Evolutionary conservation across 1,140 invertebrate species (phyloP).

Genomic region (Sitophilus oryzae): DNA sequence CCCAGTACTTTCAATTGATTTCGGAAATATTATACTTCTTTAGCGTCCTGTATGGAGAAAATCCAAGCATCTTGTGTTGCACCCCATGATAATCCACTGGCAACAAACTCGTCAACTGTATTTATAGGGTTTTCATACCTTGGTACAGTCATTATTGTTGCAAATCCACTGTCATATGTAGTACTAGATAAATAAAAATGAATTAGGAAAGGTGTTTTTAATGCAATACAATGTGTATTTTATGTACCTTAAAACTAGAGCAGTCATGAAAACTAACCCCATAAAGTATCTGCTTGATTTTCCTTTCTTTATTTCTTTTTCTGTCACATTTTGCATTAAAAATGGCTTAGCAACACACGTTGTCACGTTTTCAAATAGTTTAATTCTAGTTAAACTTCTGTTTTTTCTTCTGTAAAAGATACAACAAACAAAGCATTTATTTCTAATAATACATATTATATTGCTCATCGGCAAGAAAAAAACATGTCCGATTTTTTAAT

Average conservation of each 20-base stretch:
- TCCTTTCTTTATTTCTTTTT: constrained; percentile 7
- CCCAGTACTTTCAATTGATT: too few relatives aligned
- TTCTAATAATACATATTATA: not conserved
- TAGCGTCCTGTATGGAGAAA: constrained; percentile 26
- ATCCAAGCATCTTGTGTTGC: constrained; percentile 34
- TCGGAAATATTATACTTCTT: too few relatives aligned
- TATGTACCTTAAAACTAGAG: constrained; percentile 43
- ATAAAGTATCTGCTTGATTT: constrained; percentile 22
- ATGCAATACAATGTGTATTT: not conserved
- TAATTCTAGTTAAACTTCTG: not conserved
- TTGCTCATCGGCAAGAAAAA: too few relatives aligned
- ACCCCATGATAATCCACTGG: constrained; percentile 27
- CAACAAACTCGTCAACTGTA: constrained; percentile 29
- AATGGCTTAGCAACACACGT: constrained; percentile 21
- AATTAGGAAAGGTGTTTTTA: not conserved
- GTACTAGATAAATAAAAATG: constrained; percentile 8
- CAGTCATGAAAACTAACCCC: constrained; percentile 44
- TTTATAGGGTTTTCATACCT: constrained; percentile 35
- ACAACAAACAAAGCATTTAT: not conserved
- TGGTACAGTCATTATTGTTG: constrained; percentile 52
- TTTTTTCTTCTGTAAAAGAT: not conserved
- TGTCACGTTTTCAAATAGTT: constrained; percentile 14
- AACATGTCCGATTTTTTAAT: too few relatives aligned
- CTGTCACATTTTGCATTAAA: constrained; percentile 20
- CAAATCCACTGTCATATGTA: constrained; percentile 49